A percentile compares a stretch with the other conserved stretches of the same genome.
Evolutionary conservation across 2,797 vertebrate genomes (phyloP).

Genomic region (Xyrichtys novacula): DNA sequence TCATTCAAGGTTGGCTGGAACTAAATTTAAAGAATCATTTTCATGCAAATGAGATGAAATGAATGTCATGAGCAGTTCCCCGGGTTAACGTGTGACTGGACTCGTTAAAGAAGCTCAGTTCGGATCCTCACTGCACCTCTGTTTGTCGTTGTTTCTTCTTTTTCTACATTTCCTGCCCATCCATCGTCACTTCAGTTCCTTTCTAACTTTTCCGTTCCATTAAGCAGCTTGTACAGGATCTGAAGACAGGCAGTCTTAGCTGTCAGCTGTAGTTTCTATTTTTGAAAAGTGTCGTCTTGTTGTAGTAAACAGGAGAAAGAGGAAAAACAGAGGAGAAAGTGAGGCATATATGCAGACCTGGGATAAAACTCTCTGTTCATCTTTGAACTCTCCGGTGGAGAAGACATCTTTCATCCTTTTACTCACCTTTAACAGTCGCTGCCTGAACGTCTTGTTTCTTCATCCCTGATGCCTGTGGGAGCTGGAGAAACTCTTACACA

Average conservation of each 20-base stretch:
- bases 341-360: constrained; percentile 37
- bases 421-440: constrained; percentile 2
- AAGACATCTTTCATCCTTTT: constrained; percentile 2
- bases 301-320: constrained; percentile 28
- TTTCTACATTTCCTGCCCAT: constrained; percentile 18
- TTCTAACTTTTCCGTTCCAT: constrained; percentile 46
- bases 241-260: constrained; percentile 59
- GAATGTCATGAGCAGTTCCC: constrained; percentile 12
- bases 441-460: constrained; percentile 11
- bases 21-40: constrained; percentile 15
- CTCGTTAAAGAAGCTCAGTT: constrained; percentile 22
- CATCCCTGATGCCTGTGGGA: constrained; percentile 23
- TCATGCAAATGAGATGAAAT: constrained; percentile 28
- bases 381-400: constrained; percentile 28
- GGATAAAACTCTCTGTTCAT: constrained; percentile 46
- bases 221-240: constrained; percentile 47
- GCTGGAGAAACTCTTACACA: constrained; percentile 26
- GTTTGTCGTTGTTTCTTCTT: not conserved
- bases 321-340: constrained; percentile 33
- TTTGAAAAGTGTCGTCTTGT: constrained; percentile 64
- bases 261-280: constrained; percentile 70
- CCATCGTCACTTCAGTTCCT: constrained; percentile 24
- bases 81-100: constrained; percentile 22
- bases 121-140: constrained; percentile 13
- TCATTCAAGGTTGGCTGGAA: constrained; percentile 18